Evolutionary conservation across 2,888 invertebrate genomes (phyloP).

Genomic region (Mythimna loreyi): DNA sequence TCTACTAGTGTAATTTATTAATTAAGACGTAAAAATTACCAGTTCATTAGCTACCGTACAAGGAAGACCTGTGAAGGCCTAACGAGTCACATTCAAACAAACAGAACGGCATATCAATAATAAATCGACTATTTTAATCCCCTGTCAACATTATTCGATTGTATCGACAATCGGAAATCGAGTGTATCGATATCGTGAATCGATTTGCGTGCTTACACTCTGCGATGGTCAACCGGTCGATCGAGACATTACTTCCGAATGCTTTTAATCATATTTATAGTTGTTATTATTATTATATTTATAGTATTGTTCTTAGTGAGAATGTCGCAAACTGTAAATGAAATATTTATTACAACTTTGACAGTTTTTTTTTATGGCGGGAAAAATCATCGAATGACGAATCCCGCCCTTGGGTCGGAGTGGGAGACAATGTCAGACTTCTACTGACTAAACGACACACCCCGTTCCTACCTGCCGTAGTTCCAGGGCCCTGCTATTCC

Average conservation of each 20-base stretch:
- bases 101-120: constrained; percentile 53
- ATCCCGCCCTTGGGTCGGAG: too few species aligned
- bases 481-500: too few species aligned
- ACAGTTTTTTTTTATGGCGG: too few species aligned
- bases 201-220: constrained; percentile 52
- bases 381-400: too few species aligned
- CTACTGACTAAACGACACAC: too few species aligned
- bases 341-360: too few species aligned
- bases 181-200: constrained; percentile 67
- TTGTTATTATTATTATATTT: too few species aligned
- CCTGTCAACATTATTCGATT: constrained; percentile 63
- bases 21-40: constrained; percentile 11
- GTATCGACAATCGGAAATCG: constrained; percentile 65
- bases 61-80: constrained; percentile 63
- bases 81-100: constrained; percentile 55
- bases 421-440: too few species aligned
- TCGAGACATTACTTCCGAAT: constrained; percentile 61
- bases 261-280: constrained; percentile 35
- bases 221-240: constrained; percentile 61
- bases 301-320: constrained; percentile 34
- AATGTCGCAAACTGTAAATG: constrained; percentile 1
- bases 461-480: too few species aligned
- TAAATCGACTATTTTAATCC: constrained; percentile 56
- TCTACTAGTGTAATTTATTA: neutral
- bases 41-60: constrained; percentile 45